Conservation (phyloP, 2,888 invertebrate genomes). For the Papilio elwesi region DNA sequence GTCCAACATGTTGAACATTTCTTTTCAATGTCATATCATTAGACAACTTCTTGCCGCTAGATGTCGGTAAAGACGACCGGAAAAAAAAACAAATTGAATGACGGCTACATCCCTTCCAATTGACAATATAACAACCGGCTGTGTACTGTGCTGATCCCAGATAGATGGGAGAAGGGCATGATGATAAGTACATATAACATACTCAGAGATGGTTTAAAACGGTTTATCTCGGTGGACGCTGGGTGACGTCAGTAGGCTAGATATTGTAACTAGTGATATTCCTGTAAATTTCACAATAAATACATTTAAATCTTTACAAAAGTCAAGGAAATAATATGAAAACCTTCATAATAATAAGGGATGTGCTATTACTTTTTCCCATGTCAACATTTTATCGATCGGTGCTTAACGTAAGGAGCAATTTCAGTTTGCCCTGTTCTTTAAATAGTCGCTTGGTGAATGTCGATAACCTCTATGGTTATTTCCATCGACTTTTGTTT, state of each 20-base stretch:
- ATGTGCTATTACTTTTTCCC: not conserved
- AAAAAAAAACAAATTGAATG: slow-evolving; percentile 1
- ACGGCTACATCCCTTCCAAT: not conserved
- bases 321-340: too few relatives aligned
- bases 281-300: not conserved
- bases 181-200: not conserved
- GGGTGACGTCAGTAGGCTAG: not conserved
- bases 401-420: slow-evolving; percentile 16
- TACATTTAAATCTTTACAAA: too few relatives aligned
- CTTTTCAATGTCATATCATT: not conserved
- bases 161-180: not conserved
- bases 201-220: too few relatives aligned
- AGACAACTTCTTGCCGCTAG: not conserved
- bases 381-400: slow-evolving; percentile 24
- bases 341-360: not conserved
- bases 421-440: slow-evolving; percentile 32
- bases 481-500: slow-evolving; percentile 23
- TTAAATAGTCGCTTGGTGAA: slow-evolving; percentile 30
- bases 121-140: not conserved
- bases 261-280: not conserved
- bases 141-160: not conserved
- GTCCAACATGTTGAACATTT: slow-evolving; percentile 4
- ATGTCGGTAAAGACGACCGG: not conserved
- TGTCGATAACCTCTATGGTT: slow-evolving; percentile 27
- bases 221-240: not conserved